Base-by-base conservation (phyloP, 1,140 invertebrate genomes). In the Musca vetustissima region DNA sequence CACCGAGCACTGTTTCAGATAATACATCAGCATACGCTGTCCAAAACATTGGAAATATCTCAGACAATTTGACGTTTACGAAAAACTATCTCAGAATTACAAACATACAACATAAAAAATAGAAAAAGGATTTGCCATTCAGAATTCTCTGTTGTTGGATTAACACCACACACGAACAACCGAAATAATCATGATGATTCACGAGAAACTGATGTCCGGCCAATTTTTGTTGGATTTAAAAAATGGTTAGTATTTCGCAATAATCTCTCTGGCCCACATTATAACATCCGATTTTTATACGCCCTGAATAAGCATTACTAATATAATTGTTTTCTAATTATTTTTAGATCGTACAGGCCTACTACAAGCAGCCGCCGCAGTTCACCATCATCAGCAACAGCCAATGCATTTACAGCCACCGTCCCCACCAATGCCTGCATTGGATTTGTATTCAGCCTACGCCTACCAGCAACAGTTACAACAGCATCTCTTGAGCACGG, bases 221-320 rank as follows among this genome's bases (percentile, higher is more conserved):
- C 75, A 81, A 72, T 81, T 81, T 72, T 74, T 81, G 22, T 24
- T 72, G 66, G 79, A 81, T 73, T 66, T 81, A 9, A 81, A 81
- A 73, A 81, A 72, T 66, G 79, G 79, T 81, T 72, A 81, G 77
- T 77, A 66, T 32, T 66, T 21, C 9, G 21, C 15, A 43, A n/a
- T n/a, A n/a, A 47, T 0, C 8, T 6, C 43, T 53, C 43, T 61
- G 7, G 22, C 15, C 11, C n/a, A 61, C n/a, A n/a, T n/a, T n/a
- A 61, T 55, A 43, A 43, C 4, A 11, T 11, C 6, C 11, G 1
- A 13, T 13, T 43, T 43, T 6, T 4, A 13, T 43, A 13, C 11
- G 11, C 11, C 11, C 13, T 7, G 36, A 43, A 43, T 11, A 43
- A 8, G 6, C 36, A 13, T 43, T 43, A 43, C 36, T 43, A 43